These are phyloP conservation scores for Amiota minor DNA, from an alignment of 2,888 invertebrate genomes.

Conservation along the genomic window DNA sequence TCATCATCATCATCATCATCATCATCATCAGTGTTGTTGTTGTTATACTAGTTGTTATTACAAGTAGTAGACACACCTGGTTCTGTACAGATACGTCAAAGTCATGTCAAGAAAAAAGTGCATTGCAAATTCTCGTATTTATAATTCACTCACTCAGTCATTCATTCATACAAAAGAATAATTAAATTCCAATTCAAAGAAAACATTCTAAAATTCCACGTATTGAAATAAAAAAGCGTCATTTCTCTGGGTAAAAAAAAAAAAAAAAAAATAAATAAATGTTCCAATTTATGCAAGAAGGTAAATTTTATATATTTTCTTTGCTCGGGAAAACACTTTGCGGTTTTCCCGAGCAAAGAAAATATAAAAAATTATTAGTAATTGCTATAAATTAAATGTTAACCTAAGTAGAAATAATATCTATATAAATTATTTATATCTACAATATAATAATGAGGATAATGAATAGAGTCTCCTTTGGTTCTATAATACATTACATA, in stretches of 20 bases:
- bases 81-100: neutral
- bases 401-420: too few species aligned
- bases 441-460: too few species aligned
- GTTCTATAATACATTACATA: too few species aligned
- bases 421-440: too few species aligned
- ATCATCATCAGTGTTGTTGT: neutral
- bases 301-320: too few species aligned
- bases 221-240: slow-evolving; percentile 24
- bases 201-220: slow-evolving; percentile 32
- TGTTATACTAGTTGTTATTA: too few species aligned
- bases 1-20: neutral
- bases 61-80: too few species aligned
- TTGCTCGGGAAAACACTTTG: slow-evolving; percentile 39
- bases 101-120: slow-evolving; percentile 11
- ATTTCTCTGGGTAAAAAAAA: neutral
- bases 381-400: slow-evolving; percentile 19
- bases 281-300: neutral
- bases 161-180: slow-evolving; percentile 24
- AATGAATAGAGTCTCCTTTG: too few species aligned
- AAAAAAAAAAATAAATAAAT: neutral
- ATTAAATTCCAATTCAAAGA: slow-evolving; percentile 27
- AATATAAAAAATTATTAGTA: slow-evolving; percentile 28
- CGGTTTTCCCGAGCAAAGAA: slow-evolving; percentile 30
- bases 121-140: too few species aligned
- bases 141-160: too few species aligned